Percentiles rank a stretch among this genome's conserved stretches.
Conservation (phyloP, 1,140 invertebrate genomes). For the Trachymyrmex cornetzi region DNA sequence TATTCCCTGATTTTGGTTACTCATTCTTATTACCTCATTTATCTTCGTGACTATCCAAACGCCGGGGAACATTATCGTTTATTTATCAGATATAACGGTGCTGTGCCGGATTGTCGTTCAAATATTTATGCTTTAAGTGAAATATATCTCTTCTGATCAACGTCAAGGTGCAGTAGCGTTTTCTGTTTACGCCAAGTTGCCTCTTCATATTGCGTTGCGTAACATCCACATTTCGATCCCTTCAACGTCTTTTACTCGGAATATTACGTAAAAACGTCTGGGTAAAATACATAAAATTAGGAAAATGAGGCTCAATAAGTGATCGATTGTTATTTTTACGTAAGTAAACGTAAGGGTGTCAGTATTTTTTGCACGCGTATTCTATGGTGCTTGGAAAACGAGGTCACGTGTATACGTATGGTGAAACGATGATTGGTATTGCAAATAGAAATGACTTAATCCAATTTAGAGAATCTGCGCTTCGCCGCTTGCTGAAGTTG, state of each 20-base stretch:
- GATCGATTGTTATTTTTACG: not conserved
- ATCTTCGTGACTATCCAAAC: conserved; percentile 1
- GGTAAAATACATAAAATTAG: conserved; percentile 21
- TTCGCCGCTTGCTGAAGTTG: conserved; percentile 14
- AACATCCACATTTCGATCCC: conserved; percentile 6
- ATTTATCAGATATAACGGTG: not conserved
- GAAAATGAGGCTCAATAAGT: not conserved
- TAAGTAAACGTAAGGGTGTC: conserved; percentile 14
- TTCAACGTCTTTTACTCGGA: not conserved
- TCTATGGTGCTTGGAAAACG: not conserved
- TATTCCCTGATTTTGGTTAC: not conserved
- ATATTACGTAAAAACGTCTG: not conserved
- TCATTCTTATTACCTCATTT: conserved; percentile 17
- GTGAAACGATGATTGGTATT: conserved; percentile 8
- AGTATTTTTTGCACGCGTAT: not conserved
- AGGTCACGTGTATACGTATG: not conserved
- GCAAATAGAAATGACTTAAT: conserved; percentile 56
- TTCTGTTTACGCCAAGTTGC: conserved; percentile 13
- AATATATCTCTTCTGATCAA: conserved; percentile 47
- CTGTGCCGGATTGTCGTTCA: not conserved
- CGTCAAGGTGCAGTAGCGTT: not conserved
- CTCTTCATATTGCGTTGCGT: not conserved
- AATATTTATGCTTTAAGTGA: conserved; percentile 63
- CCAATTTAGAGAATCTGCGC: conserved; percentile 48
- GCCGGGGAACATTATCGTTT: not conserved